Base-by-base conservation (phyloP, 2,888 invertebrate genomes). In the Synergus itoensis region DNA sequence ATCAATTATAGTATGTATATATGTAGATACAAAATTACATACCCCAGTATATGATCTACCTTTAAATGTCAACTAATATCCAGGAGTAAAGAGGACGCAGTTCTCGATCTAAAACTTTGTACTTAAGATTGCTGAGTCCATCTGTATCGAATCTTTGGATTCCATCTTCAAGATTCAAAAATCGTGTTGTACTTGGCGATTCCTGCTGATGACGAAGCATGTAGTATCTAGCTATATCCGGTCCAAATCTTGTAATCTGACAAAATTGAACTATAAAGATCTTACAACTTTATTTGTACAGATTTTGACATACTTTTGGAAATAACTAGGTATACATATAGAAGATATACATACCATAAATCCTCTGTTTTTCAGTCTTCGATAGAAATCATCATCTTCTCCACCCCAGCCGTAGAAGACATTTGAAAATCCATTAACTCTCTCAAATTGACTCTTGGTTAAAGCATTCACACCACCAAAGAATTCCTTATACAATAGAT, bases 381-480 rank as follows among this genome's bases (percentile, higher is more conserved):
- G 93, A 87, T 94, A 96, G 81, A 98, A 94, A 91, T 98, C 97
- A 92, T 98, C 97, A 92, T 98, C 97, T 92, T 98, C 98, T 16
- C 97, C 98, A 41, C 96, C 96, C 96, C 97, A 96, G 0, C 97
- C 98, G 91, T 94, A 96, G 91, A 95, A 98, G 82, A 94, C 92
- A 92, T 98, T 98, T 4, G 92, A 91, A 69, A 97, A 97, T 7
- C 98, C 98, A 92, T 98, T 98, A 4, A 96, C 94, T 85, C 92
- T 92, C 85, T 94, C 93, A 91, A 95, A 98, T 84, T 97, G 97
- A 80, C 95, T 94, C 7, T 95, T 94, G 8, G 94, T 93, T 80
- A 98, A 95, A 4, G 98, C 95, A 78, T 96, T 94, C 12, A 95
- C 98, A 45, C 98, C 98, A 21, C 97, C 97, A 92, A 97, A 96